Conservation (phyloP, 2,888 invertebrate genomes). For the Fissipunctia ypsillon region DNA sequence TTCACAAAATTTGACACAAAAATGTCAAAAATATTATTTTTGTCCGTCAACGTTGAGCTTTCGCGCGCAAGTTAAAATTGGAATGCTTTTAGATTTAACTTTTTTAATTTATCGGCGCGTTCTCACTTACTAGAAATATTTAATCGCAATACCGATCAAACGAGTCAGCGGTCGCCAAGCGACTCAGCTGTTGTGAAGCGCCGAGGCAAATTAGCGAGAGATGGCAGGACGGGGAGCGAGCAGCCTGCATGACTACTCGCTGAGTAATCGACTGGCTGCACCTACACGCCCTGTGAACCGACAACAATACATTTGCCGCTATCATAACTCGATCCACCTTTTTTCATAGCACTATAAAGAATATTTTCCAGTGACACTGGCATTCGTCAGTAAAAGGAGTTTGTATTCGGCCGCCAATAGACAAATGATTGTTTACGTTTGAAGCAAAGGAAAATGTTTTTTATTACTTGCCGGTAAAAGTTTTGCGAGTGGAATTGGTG, state of each 20-base stretch:
- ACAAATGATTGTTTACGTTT: constrained; percentile 59
- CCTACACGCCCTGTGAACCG: constrained; percentile 79
- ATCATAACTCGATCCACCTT: constrained; percentile 40
- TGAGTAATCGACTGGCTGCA: constrained; percentile 86
- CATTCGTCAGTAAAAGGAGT: constrained; percentile 37
- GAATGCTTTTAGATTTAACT: constrained; percentile 44
- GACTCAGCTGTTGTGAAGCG: constrained; percentile 79
- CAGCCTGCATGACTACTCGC: constrained; percentile 84
- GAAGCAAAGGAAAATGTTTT: constrained; percentile 58
- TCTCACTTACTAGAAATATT: constrained; percentile 57
- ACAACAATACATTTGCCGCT: constrained; percentile 57
- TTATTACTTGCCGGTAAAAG: constrained; percentile 51
- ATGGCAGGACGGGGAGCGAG: constrained; percentile 74
- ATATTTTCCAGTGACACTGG: constrained; percentile 36
- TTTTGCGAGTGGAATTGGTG: constrained; percentile 20
- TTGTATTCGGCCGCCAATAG: constrained; percentile 47
- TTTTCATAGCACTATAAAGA: constrained; percentile 42
- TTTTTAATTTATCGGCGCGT: constrained; percentile 45
- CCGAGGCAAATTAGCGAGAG: constrained; percentile 75
- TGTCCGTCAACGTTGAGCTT: constrained; percentile 38
- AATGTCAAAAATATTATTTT: constrained; percentile 60
- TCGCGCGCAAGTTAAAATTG: constrained; percentile 59
- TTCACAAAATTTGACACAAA: constrained; percentile 84
- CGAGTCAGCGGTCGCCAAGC: constrained; percentile 84
- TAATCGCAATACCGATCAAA: constrained; percentile 81